Percentiles rank a stretch among this genome's conserved stretches.
Evolutionary conservation across 1,140 invertebrate genomes (phyloP).

Genomic region (Brachionus sp.): DNA sequence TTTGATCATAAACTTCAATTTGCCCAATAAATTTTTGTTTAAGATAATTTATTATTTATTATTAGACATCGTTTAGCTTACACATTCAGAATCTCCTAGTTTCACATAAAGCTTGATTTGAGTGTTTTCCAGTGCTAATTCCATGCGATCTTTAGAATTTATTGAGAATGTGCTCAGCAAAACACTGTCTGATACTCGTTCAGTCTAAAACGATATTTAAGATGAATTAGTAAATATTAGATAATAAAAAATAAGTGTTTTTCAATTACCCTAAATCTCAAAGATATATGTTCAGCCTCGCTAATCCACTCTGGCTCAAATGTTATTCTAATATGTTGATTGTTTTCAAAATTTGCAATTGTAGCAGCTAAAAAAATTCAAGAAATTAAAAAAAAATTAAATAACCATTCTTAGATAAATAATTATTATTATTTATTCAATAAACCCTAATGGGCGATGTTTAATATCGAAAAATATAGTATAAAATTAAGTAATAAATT

Average conservation of each 20-base stretch:
- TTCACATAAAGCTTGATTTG: not conserved
- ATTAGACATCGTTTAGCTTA: not conserved
- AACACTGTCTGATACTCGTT: not conserved
- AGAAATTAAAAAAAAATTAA: not conserved
- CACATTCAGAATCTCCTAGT: constrained; percentile 17
- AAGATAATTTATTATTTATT: too few relatives aligned
- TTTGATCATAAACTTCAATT: too few relatives aligned
- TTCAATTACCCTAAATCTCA: constrained; percentile 19
- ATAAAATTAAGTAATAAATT: not conserved
- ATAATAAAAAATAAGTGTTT: not conserved
- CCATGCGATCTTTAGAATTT: constrained; percentile 1
- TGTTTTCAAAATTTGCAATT: constrained; percentile 17
- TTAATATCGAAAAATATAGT: too few relatives aligned
- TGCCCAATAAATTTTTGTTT: not conserved
- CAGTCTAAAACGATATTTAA: not conserved
- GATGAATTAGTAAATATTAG: not conserved
- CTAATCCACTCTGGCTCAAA: constrained; percentile 37
- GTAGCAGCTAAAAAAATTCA: constrained; percentile 17
- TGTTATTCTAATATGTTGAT: not conserved
- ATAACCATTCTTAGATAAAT: too few relatives aligned
- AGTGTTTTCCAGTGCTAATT: constrained; percentile 18
- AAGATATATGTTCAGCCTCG: constrained; percentile 32
- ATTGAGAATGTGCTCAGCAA: constrained; percentile 28
- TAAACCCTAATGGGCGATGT: too few relatives aligned
- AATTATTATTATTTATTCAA: too few relatives aligned